Conservation (phyloP, 2,797 vertebrate genomes). For the Stomatorhinus walkeri region DNA sequence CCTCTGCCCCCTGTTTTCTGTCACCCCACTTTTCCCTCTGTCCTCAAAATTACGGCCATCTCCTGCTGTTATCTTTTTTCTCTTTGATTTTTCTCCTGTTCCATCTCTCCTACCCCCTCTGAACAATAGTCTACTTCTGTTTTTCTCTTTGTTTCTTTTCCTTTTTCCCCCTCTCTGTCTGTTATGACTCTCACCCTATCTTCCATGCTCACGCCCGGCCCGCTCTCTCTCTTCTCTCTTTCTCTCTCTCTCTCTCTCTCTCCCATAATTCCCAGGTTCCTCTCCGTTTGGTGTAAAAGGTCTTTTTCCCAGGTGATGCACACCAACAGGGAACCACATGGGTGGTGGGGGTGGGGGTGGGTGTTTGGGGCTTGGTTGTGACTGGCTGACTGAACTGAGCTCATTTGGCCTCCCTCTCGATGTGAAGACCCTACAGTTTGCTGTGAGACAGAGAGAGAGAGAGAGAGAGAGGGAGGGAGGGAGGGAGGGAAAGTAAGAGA, state of each 20-base stretch:
- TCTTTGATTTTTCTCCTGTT: not conserved
- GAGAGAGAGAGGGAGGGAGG: constrained; percentile 2
- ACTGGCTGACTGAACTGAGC: constrained; percentile 49
- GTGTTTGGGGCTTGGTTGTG: constrained; percentile 29
- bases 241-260: constrained; percentile 15
- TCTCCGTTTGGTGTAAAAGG: constrained; percentile 22
- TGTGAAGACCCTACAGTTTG: constrained; percentile 25
- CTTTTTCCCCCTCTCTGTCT: not conserved
- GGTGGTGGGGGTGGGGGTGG: constrained; percentile 28
- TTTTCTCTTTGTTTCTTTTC: constrained; percentile 7
- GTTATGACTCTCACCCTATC: constrained; percentile 8
- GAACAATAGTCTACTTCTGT: constrained; percentile 4
- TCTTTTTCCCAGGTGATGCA: constrained; percentile 23
- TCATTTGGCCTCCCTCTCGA: constrained; percentile 23
- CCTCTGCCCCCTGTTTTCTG: constrained; percentile 23
- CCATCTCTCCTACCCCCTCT: not conserved
- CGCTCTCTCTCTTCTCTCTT: not conserved
- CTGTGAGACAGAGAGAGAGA: constrained; percentile 21
- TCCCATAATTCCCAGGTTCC: not conserved
- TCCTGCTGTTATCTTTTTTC: not conserved
- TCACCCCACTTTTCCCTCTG: not conserved
- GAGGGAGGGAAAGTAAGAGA: not conserved
- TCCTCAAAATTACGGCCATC: constrained; percentile 16
- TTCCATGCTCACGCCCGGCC: not conserved
- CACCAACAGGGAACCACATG: constrained; percentile 34